Percentiles rank a stretch among this genome's conserved stretches.
These are phyloP conservation scores for Furnarius figulus DNA, from an alignment of 2,113 vertebrate genomes.

Conservation along the genomic window DNA sequence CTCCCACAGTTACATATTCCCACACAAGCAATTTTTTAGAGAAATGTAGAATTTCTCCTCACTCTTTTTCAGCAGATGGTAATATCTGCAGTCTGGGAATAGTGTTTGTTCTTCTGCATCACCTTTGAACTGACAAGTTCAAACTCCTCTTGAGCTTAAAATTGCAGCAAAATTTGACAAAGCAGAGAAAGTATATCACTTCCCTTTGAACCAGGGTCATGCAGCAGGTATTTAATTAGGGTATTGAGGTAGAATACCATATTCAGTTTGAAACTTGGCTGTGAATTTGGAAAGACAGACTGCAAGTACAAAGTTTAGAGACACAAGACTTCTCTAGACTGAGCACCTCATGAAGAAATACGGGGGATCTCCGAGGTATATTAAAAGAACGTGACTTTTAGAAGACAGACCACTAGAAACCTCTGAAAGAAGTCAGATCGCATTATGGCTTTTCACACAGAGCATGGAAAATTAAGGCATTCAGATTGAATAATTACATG, in stretches of 20 bases:
- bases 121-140: background rate
- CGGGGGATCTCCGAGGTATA: background rate
- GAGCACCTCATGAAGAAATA: background rate
- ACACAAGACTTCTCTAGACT: background rate
- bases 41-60: background rate
- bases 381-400: background rate
- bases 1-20: background rate
- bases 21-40: background rate
- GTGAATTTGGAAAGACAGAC: background rate
- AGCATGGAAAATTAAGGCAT: background rate
- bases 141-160: background rate
- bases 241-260: background rate
- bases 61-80: background rate
- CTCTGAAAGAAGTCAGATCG: background rate
- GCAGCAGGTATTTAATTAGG: background rate
- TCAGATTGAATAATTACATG: background rate
- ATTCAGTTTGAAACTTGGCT: background rate
- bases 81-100: background rate
- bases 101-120: background rate
- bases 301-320: background rate
- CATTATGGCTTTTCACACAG: background rate
- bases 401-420: background rate
- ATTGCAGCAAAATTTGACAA: background rate
- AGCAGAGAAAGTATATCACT: background rate
- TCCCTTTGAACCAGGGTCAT: background rate